These are phyloP conservation scores for Orientallactaga bullata DNA, from an alignment of 2,113 vertebrate species.

Conservation along the genomic window DNA sequence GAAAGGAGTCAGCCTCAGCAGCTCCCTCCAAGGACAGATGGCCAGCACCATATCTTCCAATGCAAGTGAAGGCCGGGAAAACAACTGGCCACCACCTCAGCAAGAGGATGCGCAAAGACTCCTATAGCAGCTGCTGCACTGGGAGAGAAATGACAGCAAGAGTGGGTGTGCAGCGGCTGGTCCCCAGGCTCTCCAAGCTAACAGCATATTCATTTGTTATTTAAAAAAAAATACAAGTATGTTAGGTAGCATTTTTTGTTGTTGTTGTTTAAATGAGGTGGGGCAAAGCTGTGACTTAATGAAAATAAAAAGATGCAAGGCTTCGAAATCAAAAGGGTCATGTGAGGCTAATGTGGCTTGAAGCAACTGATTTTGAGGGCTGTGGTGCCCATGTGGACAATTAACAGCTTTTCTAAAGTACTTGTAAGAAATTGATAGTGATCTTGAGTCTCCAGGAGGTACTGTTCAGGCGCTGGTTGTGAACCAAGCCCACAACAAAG, in stretches of 20 bases:
- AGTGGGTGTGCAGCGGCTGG: not conserved
- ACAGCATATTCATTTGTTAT: constrained; percentile 84
- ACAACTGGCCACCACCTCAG: constrained; percentile 94
- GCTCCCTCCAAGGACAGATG: constrained; percentile 97
- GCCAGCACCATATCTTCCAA: constrained; percentile 95
- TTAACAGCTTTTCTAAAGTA: constrained; percentile 38
- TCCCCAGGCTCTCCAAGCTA: constrained; percentile 80
- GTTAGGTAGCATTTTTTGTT: constrained; percentile 81
- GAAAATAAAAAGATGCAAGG: constrained; percentile 61
- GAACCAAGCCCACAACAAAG: constrained; percentile 84
- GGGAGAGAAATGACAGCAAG: constrained; percentile 90
- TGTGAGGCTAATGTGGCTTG: constrained; percentile 59
- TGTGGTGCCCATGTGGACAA: constrained; percentile 73
- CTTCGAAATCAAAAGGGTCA: constrained; percentile 70
- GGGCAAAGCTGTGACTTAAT: constrained; percentile 74
- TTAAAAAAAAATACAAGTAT: constrained; percentile 83
- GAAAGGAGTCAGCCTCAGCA: constrained; percentile 97
- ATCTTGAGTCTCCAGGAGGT: constrained; percentile 63
- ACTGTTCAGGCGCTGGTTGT: constrained; percentile 69
- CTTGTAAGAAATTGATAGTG: constrained; percentile 45
- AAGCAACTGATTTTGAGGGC: constrained; percentile 67
- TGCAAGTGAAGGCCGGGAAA: constrained; percentile 97
- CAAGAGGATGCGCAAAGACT: constrained; percentile 92
- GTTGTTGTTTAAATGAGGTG: constrained; percentile 69
- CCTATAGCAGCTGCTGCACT: constrained; percentile 94